Conservation (phyloP, 35 echinoderm and acorn worm species). For the Ptychodera flava region DNA sequence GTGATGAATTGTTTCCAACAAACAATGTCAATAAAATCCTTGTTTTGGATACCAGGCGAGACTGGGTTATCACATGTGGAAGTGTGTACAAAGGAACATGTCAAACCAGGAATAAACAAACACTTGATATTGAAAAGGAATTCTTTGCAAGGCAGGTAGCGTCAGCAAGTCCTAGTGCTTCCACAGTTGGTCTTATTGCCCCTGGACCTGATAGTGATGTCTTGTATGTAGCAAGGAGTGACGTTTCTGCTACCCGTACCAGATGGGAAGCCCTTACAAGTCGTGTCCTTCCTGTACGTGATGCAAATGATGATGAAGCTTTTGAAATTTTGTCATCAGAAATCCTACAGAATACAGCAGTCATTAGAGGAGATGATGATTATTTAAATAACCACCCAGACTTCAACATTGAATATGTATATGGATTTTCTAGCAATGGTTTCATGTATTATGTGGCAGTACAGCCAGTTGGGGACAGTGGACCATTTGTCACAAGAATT, state of each 20-base stretch:
- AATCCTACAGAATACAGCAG: not conserved
- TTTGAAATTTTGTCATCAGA: not conserved
- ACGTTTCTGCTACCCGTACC: not conserved
- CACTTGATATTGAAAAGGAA: slow-evolving; percentile 42
- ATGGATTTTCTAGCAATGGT: slow-evolving; percentile 56
- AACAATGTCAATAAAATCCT: slow-evolving; percentile 82
- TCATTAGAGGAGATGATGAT: not conserved
- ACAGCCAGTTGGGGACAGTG: slow-evolving; percentile 23
- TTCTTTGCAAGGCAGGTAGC: slow-evolving; percentile 56
- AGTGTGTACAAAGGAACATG: slow-evolving; percentile 80
- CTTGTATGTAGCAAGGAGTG: slow-evolving; percentile 44
- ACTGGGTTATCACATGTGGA: slow-evolving; percentile 64
- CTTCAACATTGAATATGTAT: slow-evolving; percentile 69
- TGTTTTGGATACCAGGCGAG: slow-evolving; percentile 25
- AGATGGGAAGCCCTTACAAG: not conserved
- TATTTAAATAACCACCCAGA: not conserved
- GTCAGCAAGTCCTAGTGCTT: slow-evolving; percentile 41
- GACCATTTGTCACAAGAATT: slow-evolving; percentile 46
- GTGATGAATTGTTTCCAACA: not conserved
- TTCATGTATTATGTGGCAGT: slow-evolving; percentile 83
- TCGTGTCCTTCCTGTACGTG: not conserved
- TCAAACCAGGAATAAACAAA: slow-evolving; percentile 23
- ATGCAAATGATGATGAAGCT: not conserved
- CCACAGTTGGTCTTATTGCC: slow-evolving; percentile 54
- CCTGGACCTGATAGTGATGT: slow-evolving; percentile 47